Evolutionary conservation across 2,113 vertebrate genomes (phyloP).

Genomic region (Nyctereutes procyonoides): DNA sequence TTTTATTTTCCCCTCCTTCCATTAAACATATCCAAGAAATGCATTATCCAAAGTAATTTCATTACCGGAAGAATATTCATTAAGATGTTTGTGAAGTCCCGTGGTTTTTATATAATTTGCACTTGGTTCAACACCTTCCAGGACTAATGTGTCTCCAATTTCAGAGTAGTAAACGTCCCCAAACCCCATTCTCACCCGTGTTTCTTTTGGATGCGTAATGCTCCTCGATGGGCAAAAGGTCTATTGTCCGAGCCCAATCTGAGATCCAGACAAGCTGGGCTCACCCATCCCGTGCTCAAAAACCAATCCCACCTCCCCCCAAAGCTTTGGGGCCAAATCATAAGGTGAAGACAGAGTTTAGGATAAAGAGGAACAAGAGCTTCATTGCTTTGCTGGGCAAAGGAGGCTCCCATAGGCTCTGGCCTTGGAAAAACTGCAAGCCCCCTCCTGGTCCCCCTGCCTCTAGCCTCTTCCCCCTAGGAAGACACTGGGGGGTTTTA

Average conservation of each 20-base stretch:
- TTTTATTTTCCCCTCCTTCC: slow-evolving; percentile 56
- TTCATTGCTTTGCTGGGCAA: neutral
- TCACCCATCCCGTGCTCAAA: neutral
- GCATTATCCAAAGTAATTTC: slow-evolving; percentile 71
- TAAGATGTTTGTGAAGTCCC: slow-evolving; percentile 57
- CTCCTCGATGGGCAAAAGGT: neutral
- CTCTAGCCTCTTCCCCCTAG: accelerated
- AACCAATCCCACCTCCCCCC: neutral
- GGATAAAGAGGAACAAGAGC: neutral
- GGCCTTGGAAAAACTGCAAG: neutral
- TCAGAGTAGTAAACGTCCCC: neutral
- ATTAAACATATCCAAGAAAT: slow-evolving; percentile 70
- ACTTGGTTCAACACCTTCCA: slow-evolving; percentile 16
- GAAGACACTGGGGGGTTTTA: neutral
- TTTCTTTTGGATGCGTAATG: neutral
- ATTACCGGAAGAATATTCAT: slow-evolving; percentile 72
- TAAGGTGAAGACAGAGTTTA: neutral
- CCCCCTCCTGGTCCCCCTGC: neutral
- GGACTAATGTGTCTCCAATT: neutral
- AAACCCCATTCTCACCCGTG: neutral
- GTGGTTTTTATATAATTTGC: slow-evolving; percentile 48
- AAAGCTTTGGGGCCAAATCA: neutral
- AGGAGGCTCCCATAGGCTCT: neutral
- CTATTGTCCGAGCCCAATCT: neutral
- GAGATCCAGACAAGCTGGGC: neutral